Evolutionary conservation across 2,797 vertebrate species (phyloP).

Genomic region (Lagodon rhomboides): DNA sequence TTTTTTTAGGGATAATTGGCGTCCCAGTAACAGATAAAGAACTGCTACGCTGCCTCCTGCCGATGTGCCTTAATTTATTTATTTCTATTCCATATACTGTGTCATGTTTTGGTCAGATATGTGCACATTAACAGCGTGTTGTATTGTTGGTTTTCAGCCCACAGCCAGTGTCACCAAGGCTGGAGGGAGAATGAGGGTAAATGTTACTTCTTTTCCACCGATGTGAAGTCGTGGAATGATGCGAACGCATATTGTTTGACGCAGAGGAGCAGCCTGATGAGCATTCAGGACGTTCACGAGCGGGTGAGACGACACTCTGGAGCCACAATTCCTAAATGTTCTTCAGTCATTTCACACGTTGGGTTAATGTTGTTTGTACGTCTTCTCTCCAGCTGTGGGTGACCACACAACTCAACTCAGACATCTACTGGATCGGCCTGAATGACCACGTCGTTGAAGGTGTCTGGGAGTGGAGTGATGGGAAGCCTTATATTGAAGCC

Average conservation of each 20-base stretch:
- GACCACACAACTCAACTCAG: slow-evolving; percentile 76
- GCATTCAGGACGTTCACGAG: slow-evolving; percentile 81
- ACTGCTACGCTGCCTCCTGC: no score
- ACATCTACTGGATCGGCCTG: slow-evolving; percentile 86
- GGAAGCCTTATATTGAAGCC: slow-evolving; percentile 69
- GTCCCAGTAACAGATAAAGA: no score
- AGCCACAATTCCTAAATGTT: neutral
- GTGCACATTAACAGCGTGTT: neutral
- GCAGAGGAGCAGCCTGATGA: slow-evolving; percentile 80
- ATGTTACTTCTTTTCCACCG: slow-evolving; percentile 85
- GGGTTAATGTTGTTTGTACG: neutral
- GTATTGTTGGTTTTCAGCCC: slow-evolving; percentile 56
- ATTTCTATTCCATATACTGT: neutral
- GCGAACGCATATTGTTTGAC: slow-evolving; percentile 75
- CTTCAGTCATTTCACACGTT: neutral
- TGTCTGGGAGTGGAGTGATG: slow-evolving; percentile 86
- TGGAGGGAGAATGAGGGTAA: slow-evolving; percentile 81
- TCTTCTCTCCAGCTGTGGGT: slow-evolving; percentile 80
- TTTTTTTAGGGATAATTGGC: no score
- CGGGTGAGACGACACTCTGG: slow-evolving; percentile 73
- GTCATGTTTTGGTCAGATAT: neutral
- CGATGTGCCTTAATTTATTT: no score
- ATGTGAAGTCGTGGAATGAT: slow-evolving; percentile 77
- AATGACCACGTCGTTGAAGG: slow-evolving; percentile 78
- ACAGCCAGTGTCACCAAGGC: slow-evolving; percentile 79